Percentiles rank a stretch among this genome's conserved stretches.
These are phyloP conservation scores for Frieseomelitta varia DNA, from an alignment of 1,140 invertebrate species.

Conservation along the genomic window DNA sequence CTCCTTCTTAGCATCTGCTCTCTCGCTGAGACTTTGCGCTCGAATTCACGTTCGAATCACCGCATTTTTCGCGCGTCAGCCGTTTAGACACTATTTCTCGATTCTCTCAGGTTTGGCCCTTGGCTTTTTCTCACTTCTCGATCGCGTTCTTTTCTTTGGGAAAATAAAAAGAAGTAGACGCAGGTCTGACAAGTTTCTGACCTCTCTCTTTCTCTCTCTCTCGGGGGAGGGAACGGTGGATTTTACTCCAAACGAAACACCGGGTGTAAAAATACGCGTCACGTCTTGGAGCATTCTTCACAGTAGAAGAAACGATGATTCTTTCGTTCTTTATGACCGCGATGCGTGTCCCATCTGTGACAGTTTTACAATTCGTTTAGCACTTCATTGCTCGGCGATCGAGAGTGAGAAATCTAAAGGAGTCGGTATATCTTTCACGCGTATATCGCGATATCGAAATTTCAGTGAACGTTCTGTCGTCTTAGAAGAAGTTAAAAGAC, in stretches of 20 bases:
- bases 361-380: background rate
- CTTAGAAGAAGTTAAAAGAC: background rate
- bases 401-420: constrained; percentile 17
- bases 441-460: background rate
- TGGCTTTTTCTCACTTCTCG: background rate
- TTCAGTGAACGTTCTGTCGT: background rate
- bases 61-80: background rate
- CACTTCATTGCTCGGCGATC: background rate
- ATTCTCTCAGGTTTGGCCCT: background rate
- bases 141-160: background rate
- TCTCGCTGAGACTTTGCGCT: background rate
- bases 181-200: background rate
- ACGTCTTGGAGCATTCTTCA: background rate
- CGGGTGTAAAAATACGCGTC: background rate
- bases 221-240: too few relatives aligned
- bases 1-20: background rate
- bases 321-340: background rate
- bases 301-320: background rate
- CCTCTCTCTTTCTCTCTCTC: too few relatives aligned
- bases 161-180: background rate
- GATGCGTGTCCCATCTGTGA: background rate
- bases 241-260: background rate
- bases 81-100: background rate
- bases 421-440: too few relatives aligned
- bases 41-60: background rate